phyloP scores from a whole-genome alignment of 2,888 invertebrate genomes.

The Cylindroiulus punctatus region DNA sequence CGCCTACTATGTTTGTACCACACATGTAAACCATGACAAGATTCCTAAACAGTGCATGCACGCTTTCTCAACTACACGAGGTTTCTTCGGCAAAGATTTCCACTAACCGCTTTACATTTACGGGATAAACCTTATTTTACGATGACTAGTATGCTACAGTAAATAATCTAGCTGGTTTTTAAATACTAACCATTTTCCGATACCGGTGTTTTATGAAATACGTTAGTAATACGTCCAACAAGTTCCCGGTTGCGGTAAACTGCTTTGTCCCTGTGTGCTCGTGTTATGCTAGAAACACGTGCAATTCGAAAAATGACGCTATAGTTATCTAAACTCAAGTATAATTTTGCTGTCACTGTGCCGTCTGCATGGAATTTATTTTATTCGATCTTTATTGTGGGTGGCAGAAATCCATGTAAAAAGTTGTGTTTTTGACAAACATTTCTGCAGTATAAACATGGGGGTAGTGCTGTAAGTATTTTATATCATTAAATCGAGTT shows the following conservation, averaged over 20 bases:
- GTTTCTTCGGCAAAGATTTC: too few relatives aligned
- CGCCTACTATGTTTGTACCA: not conserved
- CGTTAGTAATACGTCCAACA: not conserved
- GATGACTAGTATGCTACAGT: too few relatives aligned
- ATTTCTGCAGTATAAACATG: not conserved
- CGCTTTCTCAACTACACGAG: too few relatives aligned
- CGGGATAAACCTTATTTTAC: too few relatives aligned
- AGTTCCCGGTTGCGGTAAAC: not conserved
- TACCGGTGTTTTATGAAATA: not conserved
- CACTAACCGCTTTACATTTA: not conserved
- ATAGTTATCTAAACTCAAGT: too few relatives aligned
- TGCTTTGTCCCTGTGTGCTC: not conserved
- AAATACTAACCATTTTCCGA: not conserved
- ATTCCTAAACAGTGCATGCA: too few relatives aligned
- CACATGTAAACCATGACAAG: too few relatives aligned
- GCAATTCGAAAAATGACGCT: not conserved
- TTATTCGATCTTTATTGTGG: too few relatives aligned
- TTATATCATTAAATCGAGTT: not conserved
- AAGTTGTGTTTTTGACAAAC: not conserved
- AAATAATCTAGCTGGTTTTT: not conserved
- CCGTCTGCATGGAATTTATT: too few relatives aligned
- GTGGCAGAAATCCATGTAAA: too few relatives aligned
- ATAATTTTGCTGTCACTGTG: too few relatives aligned
- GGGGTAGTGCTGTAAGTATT: constrained; percentile 26
- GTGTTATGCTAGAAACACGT: not conserved